Base-by-base conservation (phyloP, 2,888 invertebrate species). In the Eristalis intricaria region DNA sequence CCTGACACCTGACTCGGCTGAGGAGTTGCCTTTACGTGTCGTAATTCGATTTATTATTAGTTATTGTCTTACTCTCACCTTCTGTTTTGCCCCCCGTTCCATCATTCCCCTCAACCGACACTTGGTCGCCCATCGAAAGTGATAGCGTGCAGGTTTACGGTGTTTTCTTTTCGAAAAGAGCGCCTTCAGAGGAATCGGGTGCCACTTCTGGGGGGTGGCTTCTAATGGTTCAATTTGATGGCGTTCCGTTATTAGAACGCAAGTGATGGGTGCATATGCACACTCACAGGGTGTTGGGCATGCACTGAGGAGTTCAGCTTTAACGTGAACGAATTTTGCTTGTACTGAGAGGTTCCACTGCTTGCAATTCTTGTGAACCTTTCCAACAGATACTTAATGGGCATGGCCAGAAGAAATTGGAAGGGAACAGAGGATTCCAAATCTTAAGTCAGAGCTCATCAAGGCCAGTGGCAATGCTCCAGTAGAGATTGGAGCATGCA, bases 11-110 rank as follows among this genome's bases (percentile, higher is more conserved):
- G 79, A 73, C 86, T 69, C 73, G 32, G 2, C 43, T 66, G 58
- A 50, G 84, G 64, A 56, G 40, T 71, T 78, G 56, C 71, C 10
- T 43, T 87, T 75, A 84, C 87, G 87, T 83, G 87, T 65, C 73
- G 79, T 87, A 87, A 87, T 87, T 87, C 87, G 87, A 87, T 84
- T 87, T 87, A 84, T 80, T 87, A 84, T 64, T 84, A 84, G 83
- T 84, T 87, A 87, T 80, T 50, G 79, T 73, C 19, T 68, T 40
- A 19, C 50, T 66, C 70, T 74, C 78, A 70, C 71, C 71, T 22
- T 74, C 11, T 43, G 1, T 23, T 38, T 22, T n/a, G 10, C 10
- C 29, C 29, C 29, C 32, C 7, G n/a, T 4, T 19, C 43, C 43
- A 15, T 19, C n/a, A 4, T 43, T 26, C 26, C 26, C 43, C 43